Evolutionary conservation across 2,888 invertebrate genomes (phyloP).

Genomic region (Callinectes sapidus): DNA sequence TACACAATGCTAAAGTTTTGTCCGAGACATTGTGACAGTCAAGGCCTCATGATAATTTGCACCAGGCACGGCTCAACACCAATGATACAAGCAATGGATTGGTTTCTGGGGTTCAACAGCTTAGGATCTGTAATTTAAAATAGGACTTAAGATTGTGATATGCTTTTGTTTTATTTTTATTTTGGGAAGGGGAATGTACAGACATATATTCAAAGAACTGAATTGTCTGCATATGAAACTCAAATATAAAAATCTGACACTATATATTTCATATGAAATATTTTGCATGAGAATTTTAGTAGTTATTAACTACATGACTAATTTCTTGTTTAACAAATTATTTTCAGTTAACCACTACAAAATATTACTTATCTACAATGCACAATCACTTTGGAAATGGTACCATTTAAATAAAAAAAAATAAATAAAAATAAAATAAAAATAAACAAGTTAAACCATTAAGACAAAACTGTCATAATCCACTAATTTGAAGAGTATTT

Average conservation of each 20-base stretch:
- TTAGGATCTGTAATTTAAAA: background rate
- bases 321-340: background rate
- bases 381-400: background rate
- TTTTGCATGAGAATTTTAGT: background rate
- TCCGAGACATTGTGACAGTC: conserved; percentile 20
- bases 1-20: background rate
- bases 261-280: background rate
- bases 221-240: background rate
- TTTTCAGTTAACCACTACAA: background rate
- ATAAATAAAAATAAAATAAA: background rate
- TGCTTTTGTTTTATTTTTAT: conserved; percentile 20
- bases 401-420: background rate
- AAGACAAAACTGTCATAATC: background rate
- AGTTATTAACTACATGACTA: background rate
- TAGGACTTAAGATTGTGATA: background rate
- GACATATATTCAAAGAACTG: background rate
- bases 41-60: conserved; percentile 13
- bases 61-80: background rate
- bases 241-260: background rate
- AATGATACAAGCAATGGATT: background rate
- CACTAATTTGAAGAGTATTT: background rate
- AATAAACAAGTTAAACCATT: background rate
- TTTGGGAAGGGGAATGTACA: conserved; percentile 2
- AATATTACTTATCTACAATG: conserved; percentile 11
- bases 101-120: background rate